A percentile compares a stretch with the other conserved stretches of the same genome.
Conservation (phyloP, 2,888 invertebrate species). For the Hesperia comma region DNA sequence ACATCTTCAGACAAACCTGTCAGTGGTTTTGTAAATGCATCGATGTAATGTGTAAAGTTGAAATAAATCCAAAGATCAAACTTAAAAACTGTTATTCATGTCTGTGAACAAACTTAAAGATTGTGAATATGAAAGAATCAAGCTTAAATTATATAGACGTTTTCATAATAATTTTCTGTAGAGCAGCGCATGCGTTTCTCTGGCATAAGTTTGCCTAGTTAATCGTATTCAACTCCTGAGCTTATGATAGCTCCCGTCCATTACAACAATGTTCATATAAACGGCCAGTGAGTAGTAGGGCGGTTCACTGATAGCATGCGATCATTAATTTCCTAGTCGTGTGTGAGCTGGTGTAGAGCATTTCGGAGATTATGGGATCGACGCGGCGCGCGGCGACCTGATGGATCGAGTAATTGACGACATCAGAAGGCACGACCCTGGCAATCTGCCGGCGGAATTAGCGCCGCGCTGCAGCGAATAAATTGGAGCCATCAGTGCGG, state of each 20-base stretch:
- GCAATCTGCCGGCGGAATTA: conserved; percentile 33
- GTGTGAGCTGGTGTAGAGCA: conserved; percentile 18
- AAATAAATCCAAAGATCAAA: too few species aligned
- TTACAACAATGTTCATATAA: background rate
- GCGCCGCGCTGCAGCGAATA: conserved; percentile 31
- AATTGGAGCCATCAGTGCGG: conserved; percentile 33
- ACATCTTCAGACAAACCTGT: too few species aligned
- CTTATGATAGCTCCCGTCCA: background rate
- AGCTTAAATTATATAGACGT: too few species aligned
- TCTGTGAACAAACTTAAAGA: too few species aligned
- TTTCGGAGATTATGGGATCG: conserved; percentile 23
- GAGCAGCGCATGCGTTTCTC: too few species aligned
- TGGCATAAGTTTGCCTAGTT: too few species aligned
- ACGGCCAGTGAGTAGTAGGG: background rate
- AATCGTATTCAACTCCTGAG: too few species aligned
- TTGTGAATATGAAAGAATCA: too few species aligned
- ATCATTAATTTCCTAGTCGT: conserved; percentile 13
- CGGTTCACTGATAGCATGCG: conserved; percentile 8
- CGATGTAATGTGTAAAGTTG: too few species aligned
- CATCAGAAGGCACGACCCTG: conserved; percentile 30
- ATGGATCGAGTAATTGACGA: conserved; percentile 34
- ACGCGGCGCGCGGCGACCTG: conserved; percentile 13
- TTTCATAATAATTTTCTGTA: too few species aligned
- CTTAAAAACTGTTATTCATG: too few species aligned
- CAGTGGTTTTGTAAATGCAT: too few species aligned